Evolutionary conservation across 2,113 vertebrate genomes (phyloP).

Genomic region (Channa argus): DNA sequence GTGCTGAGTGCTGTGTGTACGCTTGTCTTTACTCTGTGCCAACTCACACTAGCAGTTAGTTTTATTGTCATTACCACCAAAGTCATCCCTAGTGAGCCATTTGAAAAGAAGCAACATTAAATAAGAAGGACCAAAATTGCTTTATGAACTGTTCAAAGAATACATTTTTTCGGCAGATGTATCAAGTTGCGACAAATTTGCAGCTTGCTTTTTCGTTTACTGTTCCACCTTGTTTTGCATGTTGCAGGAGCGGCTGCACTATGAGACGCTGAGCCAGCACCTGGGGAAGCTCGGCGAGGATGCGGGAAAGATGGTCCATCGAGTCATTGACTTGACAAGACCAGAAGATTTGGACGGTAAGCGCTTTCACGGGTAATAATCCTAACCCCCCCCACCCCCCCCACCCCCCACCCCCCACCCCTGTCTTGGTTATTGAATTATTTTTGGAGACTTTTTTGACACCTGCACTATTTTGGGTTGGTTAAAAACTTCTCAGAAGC

Average conservation of each 20-base stretch:
- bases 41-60: constrained; percentile 37
- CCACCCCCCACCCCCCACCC: no score
- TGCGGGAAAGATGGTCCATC: constrained; percentile 90
- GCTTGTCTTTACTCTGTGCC: background rate
- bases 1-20: background rate
- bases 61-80: constrained; percentile 34
- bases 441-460: background rate
- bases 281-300: constrained; percentile 92
- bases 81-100: constrained; percentile 15
- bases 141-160: background rate
- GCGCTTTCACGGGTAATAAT: constrained; percentile 12
- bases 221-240: background rate
- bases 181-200: background rate
- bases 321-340: constrained; percentile 95
- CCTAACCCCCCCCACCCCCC: no score
- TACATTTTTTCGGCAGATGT: background rate
- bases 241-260: constrained; percentile 90
- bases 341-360: constrained; percentile 95
- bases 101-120: constrained; percentile 18
- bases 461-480: background rate
- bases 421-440: background rate
- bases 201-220: background rate
- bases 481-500: background rate
- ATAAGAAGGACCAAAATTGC: background rate
- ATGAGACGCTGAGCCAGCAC: constrained; percentile 92